Percentiles rank a stretch among this genome's conserved stretches.
These are phyloP conservation scores for Hypanus sabinus DNA, from an alignment of 2,113 vertebrate species.

Conservation along the genomic window DNA sequence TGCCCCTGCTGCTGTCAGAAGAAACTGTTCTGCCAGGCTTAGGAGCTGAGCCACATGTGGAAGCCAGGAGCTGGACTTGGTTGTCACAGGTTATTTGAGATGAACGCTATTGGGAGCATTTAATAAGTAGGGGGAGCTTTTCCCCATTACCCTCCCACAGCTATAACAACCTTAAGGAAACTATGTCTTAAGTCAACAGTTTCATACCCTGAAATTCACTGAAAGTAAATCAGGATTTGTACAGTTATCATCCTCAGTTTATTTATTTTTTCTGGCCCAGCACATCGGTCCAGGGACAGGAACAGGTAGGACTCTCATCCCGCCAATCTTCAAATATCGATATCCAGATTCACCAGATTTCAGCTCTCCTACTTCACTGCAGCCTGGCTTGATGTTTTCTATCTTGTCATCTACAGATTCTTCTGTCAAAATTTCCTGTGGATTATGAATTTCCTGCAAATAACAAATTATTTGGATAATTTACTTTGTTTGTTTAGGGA, in stretches of 20 bases:
- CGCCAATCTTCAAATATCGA: background rate
- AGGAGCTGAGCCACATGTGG: too few species aligned
- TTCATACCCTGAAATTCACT: background rate
- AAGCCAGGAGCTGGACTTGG: too few species aligned
- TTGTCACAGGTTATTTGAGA: too few species aligned
- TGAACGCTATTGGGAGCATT: too few species aligned
- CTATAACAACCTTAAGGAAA: too few species aligned
- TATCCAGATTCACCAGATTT: background rate
- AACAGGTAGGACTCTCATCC: constrained; percentile 39
- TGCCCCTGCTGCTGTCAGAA: too few species aligned
- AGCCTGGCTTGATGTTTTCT: constrained; percentile 9
- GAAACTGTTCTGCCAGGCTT: too few species aligned
- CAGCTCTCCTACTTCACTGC: background rate
- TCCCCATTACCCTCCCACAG: too few species aligned
- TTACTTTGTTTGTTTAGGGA: too few species aligned
- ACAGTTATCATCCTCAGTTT: background rate
- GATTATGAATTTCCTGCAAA: too few species aligned
- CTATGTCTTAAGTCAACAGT: background rate
- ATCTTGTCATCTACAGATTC: background rate
- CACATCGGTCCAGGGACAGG: constrained; percentile 38
- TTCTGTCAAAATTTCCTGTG: constrained; percentile 1
- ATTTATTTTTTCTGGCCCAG: constrained; percentile 23
- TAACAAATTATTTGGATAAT: too few species aligned
- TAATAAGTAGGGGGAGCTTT: too few species aligned
- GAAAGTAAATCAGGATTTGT: background rate